phyloP scores from a whole-genome alignment of 2,797 vertebrate species.

The Oreonectes daqikongensis region DNA sequence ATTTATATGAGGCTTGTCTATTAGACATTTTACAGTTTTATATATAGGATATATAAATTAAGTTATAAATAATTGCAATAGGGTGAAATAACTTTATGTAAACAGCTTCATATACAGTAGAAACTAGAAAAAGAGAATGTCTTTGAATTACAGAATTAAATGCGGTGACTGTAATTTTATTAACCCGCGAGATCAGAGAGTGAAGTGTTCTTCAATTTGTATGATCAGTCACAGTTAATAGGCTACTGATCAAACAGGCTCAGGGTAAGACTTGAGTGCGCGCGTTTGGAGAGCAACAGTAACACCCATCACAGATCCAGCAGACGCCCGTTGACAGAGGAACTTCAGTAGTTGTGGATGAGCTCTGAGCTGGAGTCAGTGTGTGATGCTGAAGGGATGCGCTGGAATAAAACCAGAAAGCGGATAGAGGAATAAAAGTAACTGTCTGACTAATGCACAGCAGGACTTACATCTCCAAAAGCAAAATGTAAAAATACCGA shows the following conservation, averaged over 20 bases:
- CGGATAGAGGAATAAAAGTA: slow-evolving; percentile 23
- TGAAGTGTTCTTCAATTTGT: slow-evolving; percentile 5
- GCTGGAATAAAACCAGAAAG: not conserved
- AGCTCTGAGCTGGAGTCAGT: slow-evolving; percentile 22
- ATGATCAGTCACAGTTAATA: not conserved
- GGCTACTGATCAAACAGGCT: slow-evolving; percentile 1
- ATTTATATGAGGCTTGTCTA: too few species aligned
- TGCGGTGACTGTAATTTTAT: too few species aligned
- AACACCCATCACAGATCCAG: slow-evolving; percentile 32
- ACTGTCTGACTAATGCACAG: not conserved
- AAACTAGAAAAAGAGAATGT: too few species aligned
- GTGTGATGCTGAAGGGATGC: not conserved
- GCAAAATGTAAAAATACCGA: not conserved
- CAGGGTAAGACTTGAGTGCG: slow-evolving; percentile 2
- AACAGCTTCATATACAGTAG: too few species aligned
- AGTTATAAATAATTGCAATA: too few species aligned
- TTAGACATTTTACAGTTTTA: too few species aligned
- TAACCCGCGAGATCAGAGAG: not conserved
- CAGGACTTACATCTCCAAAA: not conserved
- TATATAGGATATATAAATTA: too few species aligned
- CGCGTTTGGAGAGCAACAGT: slow-evolving; percentile 24
- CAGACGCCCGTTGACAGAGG: slow-evolving; percentile 5
- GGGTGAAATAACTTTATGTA: too few species aligned
- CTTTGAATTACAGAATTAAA: too few species aligned
- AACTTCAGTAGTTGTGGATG: slow-evolving; percentile 36